Evolutionary conservation across 2,888 invertebrate genomes (phyloP).

Genomic region (Pristionchus arcanus): DNA sequence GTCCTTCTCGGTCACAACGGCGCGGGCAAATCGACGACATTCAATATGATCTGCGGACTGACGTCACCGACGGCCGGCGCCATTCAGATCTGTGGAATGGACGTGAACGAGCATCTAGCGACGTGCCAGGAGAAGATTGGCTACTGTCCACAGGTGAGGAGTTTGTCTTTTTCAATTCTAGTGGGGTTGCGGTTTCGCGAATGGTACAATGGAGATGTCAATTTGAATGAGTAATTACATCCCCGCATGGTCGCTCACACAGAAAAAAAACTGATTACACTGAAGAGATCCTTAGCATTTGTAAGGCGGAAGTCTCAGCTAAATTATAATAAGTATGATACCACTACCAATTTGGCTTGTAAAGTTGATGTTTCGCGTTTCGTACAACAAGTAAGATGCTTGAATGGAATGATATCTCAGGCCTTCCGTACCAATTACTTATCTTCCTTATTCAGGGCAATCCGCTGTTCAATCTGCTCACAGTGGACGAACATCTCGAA

Average conservation of each 20-base stretch:
- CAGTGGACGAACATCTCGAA: constrained; percentile 75
- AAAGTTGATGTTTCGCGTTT: neutral
- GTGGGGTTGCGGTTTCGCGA: no score
- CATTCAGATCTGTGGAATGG: constrained; percentile 68
- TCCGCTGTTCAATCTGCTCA: constrained; percentile 73
- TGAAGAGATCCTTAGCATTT: no score
- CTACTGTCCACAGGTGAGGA: constrained; percentile 71
- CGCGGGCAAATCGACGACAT: constrained; percentile 75
- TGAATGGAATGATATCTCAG: no score
- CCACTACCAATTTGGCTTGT: no score
- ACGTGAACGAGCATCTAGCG: constrained; percentile 61
- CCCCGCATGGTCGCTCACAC: no score
- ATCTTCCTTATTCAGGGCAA: constrained; percentile 64
- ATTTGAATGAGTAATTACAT: no score
- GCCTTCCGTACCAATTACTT: no score
- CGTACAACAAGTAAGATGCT: neutral
- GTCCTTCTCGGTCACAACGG: constrained; percentile 79
- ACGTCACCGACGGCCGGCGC: constrained; percentile 68
- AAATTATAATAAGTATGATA: no score
- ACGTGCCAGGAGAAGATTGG: constrained; percentile 70
- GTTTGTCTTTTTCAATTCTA: no score
- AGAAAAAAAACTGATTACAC: no score
- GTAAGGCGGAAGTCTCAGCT: neutral
- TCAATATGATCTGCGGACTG: constrained; percentile 70
- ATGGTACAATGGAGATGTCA: neutral